These are phyloP conservation scores for Charanyca ferruginea DNA, from an alignment of 2,888 invertebrate species.

Conservation along the genomic window DNA sequence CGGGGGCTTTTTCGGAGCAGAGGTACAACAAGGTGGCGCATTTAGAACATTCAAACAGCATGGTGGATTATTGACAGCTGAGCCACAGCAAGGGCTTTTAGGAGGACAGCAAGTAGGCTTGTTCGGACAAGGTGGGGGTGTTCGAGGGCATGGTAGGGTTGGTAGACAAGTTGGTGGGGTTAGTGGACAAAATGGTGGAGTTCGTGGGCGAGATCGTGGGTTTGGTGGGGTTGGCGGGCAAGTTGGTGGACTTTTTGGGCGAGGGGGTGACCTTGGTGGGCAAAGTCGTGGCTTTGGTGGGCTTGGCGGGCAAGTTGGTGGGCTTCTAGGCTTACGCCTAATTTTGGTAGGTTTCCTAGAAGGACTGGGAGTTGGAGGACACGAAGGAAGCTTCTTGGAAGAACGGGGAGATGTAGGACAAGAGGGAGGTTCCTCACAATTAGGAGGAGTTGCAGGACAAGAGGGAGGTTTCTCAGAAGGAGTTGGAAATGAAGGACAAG, in stretches of 20 bases:
- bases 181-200: background rate
- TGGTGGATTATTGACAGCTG: background rate
- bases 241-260: background rate
- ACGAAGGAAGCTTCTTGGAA: no score
- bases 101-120: background rate
- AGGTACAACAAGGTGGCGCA: background rate
- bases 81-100: background rate
- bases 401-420: background rate
- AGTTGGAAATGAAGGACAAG: slow-evolving; percentile 3
- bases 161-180: background rate
- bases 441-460: slow-evolving; percentile 10
- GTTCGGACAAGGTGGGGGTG: slow-evolving; percentile 1
- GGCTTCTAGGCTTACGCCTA: no score
- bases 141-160: background rate
- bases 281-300: background rate
- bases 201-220: background rate
- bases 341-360: background rate
- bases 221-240: background rate
- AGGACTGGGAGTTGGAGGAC: background rate
- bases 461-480: slow-evolving; percentile 2
- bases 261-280: background rate
- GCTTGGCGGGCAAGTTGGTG: background rate
- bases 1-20: background rate
- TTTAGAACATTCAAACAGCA: no score
- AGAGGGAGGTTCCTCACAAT: background rate